A percentile compares a stretch with the other conserved stretches of the same genome.
These are phyloP conservation scores for Agonopterix arenella DNA, from an alignment of 2,888 invertebrate genomes.

Conservation along the genomic window DNA sequence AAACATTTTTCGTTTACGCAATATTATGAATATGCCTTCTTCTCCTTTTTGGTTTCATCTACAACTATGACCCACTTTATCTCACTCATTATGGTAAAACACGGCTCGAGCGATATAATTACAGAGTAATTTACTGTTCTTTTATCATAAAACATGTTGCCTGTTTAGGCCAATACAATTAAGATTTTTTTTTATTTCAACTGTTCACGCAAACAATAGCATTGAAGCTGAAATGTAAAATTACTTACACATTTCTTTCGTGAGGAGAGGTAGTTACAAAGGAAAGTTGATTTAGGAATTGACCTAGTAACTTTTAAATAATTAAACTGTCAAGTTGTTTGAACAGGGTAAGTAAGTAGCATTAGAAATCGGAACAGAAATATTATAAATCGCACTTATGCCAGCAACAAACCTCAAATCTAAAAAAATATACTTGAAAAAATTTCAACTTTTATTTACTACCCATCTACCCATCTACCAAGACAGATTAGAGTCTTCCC, in stretches of 20 bases:
- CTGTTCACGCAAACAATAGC: slow-evolving; percentile 54
- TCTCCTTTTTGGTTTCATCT: not conserved
- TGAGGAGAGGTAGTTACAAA: not conserved
- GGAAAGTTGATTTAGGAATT: not conserved
- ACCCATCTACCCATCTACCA: too few species aligned
- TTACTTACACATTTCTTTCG: slow-evolving; percentile 5
- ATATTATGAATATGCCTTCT: too few species aligned
- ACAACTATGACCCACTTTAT: slow-evolving; percentile 24
- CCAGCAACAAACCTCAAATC: too few species aligned
- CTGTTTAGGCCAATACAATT: slow-evolving; percentile 45
- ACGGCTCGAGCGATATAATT: slow-evolving; percentile 58
- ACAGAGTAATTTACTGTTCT: slow-evolving; percentile 55
- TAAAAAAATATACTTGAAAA: too few species aligned
- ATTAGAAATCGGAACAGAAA: too few species aligned
- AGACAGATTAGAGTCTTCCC: too few species aligned
- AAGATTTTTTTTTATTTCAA: slow-evolving; percentile 65
- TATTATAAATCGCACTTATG: too few species aligned
- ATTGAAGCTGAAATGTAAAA: slow-evolving; percentile 10
- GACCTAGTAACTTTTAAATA: not conserved
- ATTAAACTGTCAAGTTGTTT: too few species aligned
- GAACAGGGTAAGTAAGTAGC: too few species aligned
- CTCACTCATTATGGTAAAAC: slow-evolving; percentile 65
- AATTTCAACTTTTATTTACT: too few species aligned
- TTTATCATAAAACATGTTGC: slow-evolving; percentile 65
- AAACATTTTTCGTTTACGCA: too few species aligned